phyloP scores from a whole-genome alignment of 2,113 vertebrate genomes.

The Microtus ochrogaster region DNA sequence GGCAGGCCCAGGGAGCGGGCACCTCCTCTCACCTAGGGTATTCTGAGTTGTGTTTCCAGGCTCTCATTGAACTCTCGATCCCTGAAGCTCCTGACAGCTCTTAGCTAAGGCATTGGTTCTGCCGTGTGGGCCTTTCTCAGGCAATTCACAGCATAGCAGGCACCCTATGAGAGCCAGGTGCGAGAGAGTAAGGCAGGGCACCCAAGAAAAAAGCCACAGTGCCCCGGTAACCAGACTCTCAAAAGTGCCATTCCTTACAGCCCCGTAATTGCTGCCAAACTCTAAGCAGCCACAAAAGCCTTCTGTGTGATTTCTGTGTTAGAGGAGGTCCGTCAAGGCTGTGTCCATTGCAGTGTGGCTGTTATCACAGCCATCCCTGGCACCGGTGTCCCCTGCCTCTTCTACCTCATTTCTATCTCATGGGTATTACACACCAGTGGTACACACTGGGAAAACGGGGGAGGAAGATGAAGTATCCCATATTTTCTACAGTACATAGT shows the following conservation, averaged over 20 bases:
- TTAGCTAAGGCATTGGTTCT: background rate
- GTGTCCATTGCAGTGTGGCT: no score
- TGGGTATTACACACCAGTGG: fast-evolving
- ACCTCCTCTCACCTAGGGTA: fast-evolving
- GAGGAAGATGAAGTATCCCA: background rate
- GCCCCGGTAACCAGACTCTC: no score
- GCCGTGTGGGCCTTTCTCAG: background rate
- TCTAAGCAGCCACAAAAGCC: background rate
- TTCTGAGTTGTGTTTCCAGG: background rate
- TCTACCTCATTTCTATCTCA: background rate
- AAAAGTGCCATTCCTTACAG: no score
- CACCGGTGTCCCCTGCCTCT: background rate
- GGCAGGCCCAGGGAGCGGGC: no score
- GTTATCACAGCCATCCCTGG: fast-evolving
- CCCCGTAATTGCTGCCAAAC: background rate
- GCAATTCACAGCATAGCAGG: background rate
- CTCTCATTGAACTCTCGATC: no score
- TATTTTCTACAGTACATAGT: no score
- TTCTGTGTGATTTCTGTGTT: background rate
- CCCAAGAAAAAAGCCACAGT: background rate
- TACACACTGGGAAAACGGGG: background rate
- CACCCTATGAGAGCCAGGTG: background rate
- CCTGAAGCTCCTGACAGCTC: background rate
- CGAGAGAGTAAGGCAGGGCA: fast-evolving
- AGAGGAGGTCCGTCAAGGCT: background rate